Percentiles rank a stretch among this genome's conserved stretches.
These are phyloP conservation scores for Hipposideros larvatus DNA, from an alignment of 2,797 vertebrate species.

Conservation along the genomic window DNA sequence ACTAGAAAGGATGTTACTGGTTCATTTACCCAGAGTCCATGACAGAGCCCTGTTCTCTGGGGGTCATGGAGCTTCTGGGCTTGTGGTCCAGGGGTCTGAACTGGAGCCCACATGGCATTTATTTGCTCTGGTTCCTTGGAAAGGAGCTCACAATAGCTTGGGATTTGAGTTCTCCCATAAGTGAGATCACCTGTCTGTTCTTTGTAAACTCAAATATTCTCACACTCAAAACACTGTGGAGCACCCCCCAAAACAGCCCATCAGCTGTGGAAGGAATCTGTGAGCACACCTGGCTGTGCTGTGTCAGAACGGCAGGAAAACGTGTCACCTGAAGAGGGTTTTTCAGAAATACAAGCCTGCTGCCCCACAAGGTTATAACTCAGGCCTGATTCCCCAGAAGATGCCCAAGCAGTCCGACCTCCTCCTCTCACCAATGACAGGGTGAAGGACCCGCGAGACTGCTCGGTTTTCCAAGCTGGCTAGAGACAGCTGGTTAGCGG, in stretches of 20 bases:
- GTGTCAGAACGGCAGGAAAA: neutral
- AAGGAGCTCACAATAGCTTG: neutral
- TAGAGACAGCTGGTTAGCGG: neutral
- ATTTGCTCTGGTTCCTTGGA: neutral
- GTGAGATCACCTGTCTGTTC: neutral
- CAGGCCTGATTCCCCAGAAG: rapidly evolving
- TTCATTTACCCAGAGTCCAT: neutral
- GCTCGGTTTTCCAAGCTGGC: neutral
- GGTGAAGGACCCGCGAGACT: rapidly evolving
- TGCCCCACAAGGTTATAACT: too few relatives aligned
- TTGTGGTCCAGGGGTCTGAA: neutral
- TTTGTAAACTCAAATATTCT: neutral
- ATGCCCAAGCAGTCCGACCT: rapidly evolving
- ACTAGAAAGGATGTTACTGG: too few relatives aligned
- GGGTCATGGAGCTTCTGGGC: rapidly evolving
- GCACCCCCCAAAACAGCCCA: too few relatives aligned
- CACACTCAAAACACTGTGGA: neutral
- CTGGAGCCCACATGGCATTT: rapidly evolving
- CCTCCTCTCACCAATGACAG: neutral
- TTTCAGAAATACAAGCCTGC: neutral
- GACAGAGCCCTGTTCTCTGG: neutral
- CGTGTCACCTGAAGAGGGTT: neutral
- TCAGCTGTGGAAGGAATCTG: neutral
- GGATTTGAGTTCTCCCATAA: neutral
- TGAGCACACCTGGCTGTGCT: too few relatives aligned